Base-by-base conservation (phyloP, 1,140 invertebrate genomes). In the Zaprionus nigranus region DNA sequence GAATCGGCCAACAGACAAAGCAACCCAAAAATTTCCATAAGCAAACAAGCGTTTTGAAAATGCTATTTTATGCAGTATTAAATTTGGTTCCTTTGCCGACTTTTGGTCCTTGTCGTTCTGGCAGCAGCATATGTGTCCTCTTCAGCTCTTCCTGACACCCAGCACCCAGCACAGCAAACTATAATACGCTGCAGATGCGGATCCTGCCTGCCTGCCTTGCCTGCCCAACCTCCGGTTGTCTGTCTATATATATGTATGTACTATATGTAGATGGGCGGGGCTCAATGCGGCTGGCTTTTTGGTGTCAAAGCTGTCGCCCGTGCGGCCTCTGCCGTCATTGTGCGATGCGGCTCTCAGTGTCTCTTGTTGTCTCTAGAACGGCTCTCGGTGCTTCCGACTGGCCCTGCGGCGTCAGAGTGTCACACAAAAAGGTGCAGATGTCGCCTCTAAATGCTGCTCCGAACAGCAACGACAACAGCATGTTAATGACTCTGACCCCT, bases 401-500 rank as follows among this genome's bases (percentile, higher is more conserved):
- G 20, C 24, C 56, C 58, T 65, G 57, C 40, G 65, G 68, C 78
- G 24, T 54, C 51, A 43, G 68, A 59, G 65, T 73, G 69, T 49
- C 63, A 53, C 34, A 71, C 59, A 78, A 73, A 88, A 88, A 88
- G 83, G 84, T 87, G 80, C 83, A 87, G 83, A 87, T 87, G 83
- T 87, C 80, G 80, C 56, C 76, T 74, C 77, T 83, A 81, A 88
- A 78, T 88, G 83, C 80, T 88, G 74, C 59, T 58, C n/a, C 20
- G 67, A 60, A 59, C 62, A 61, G 68, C 80, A 83, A 77, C 78
- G 77, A 88, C 83, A 83, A 86, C 83, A 87, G 74, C 84, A 87
- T 87, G 83, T 87, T 87, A 87, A 87, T 87, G 83, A 87, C 83
- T 87, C 83, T 87, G 83, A 88, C 83, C 83, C 83, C 76, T 86